Conservation (phyloP, 2,797 vertebrate species). For the Pipistrellus kuhlii region DNA sequence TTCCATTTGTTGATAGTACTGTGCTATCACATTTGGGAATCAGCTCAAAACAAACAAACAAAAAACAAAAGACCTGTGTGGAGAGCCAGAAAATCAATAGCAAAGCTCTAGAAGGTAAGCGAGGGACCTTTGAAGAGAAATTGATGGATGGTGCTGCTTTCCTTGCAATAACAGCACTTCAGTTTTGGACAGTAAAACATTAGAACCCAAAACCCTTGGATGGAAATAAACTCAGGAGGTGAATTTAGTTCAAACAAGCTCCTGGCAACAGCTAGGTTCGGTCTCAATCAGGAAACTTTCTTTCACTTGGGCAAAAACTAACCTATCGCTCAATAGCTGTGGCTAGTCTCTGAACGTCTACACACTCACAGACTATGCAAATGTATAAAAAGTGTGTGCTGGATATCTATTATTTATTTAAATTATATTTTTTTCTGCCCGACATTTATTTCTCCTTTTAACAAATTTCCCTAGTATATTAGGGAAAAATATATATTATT, state of each 20-base stretch:
- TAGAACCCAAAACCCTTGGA: background rate
- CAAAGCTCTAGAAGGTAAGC: background rate
- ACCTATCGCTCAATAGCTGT: background rate
- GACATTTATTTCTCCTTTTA: background rate
- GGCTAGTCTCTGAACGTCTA: background rate
- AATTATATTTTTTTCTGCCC: background rate
- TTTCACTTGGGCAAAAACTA: background rate
- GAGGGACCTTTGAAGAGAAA: background rate
- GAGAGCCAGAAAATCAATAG: background rate
- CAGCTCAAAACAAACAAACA: background rate
- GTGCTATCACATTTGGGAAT: background rate
- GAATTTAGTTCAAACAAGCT: background rate
- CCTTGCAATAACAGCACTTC: background rate
- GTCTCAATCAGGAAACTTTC: background rate
- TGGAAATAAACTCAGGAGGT: background rate
- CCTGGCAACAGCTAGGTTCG: background rate
- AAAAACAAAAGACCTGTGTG: background rate
- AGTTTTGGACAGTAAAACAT: background rate
- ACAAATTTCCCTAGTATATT: background rate
- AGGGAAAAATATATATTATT: no score
- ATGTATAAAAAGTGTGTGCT: background rate
- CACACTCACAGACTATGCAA: background rate
- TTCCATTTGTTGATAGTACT: constrained; percentile 5
- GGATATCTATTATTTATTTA: background rate
- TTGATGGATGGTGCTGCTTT: background rate